Evolutionary conservation across 2,113 vertebrate genomes (phyloP).

Genomic region (Tylochromis polylepis): DNA sequence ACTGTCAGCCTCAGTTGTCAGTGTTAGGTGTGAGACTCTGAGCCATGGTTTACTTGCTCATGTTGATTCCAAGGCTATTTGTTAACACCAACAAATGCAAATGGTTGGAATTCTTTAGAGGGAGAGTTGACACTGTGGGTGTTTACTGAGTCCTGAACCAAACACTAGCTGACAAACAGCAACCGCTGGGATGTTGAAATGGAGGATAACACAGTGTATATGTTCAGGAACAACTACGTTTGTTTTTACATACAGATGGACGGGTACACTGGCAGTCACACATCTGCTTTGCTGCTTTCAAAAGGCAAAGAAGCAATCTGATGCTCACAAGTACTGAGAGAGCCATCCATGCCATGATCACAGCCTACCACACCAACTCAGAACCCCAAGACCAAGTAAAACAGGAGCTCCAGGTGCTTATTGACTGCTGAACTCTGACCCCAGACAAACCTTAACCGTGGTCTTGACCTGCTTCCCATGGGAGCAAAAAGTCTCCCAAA

Average conservation of each 20-base stretch:
- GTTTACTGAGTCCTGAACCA: not conserved
- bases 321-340: not conserved
- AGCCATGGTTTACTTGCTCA: not conserved
- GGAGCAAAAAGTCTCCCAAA: not conserved
- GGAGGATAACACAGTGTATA: not conserved
- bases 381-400: constrained; percentile 41
- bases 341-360: constrained; percentile 31
- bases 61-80: not conserved
- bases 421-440: constrained; percentile 59
- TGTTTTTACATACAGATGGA: constrained; percentile 24
- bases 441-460: constrained; percentile 37
- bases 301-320: constrained; percentile 10
- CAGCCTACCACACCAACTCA: constrained; percentile 4
- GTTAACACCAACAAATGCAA: constrained; percentile 6
- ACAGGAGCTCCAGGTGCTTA: constrained; percentile 26
- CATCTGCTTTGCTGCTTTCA: not conserved
- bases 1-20: not conserved
- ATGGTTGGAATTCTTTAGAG: not conserved
- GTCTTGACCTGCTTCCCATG: constrained; percentile 40
- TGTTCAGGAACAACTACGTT: not conserved
- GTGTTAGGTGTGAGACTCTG: not conserved
- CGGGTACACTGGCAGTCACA: not conserved
- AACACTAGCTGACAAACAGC: not conserved
- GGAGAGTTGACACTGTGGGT: constrained; percentile 17
- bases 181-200: not conserved